phyloP scores from a whole-genome alignment of 2,888 invertebrate species.

The Macrophya alboannulata region DNA sequence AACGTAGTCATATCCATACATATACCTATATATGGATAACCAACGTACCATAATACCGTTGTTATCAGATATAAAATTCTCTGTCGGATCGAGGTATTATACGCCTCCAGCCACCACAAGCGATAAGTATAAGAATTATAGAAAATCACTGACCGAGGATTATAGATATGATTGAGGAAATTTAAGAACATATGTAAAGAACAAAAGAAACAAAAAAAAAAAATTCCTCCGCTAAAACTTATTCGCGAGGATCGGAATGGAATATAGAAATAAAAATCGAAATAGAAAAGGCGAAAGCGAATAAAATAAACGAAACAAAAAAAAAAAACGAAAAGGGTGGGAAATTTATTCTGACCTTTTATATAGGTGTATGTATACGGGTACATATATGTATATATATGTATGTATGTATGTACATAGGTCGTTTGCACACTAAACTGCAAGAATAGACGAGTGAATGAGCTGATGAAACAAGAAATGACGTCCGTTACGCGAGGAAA shows the following conservation, averaged over 20 bases:
- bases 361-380: background rate
- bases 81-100: background rate
- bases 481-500: background rate
- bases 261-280: too few relatives aligned
- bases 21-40: background rate
- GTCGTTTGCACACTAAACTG: background rate
- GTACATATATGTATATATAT: background rate
- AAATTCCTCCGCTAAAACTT: too few relatives aligned
- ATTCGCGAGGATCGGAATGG: too few relatives aligned
- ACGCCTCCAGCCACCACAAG: background rate
- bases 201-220: too few relatives aligned
- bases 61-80: background rate
- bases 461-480: constrained; percentile 1
- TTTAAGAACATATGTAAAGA: too few relatives aligned
- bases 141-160: background rate
- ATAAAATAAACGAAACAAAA: background rate
- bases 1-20: background rate
- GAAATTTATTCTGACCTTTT: background rate
- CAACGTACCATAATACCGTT: background rate
- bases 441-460: constrained; percentile 1
- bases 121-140: background rate
- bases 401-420: too few relatives aligned
- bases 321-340: background rate
- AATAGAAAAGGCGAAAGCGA: background rate
- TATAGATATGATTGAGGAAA: too few relatives aligned